Base-by-base conservation (phyloP, 2,113 vertebrate species). In the Phasianus colchicus region DNA sequence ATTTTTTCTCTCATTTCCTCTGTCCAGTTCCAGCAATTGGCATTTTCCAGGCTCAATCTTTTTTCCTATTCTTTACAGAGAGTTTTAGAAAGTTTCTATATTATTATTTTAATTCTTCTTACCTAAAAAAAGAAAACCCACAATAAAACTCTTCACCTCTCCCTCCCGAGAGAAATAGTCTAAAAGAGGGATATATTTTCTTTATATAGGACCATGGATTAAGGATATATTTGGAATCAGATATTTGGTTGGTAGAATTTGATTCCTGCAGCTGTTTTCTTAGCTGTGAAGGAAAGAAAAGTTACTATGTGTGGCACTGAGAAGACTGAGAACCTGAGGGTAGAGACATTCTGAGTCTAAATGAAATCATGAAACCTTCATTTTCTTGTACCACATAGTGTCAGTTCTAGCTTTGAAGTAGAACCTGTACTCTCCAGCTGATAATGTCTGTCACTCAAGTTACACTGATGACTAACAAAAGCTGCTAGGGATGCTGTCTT, bases 41-140 rank as follows among this genome's bases (percentile, higher is more conserved):
- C n/a, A 72, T 93, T 95, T 94, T 94, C 70, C 83, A 88, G 36
- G 70, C 70, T 87, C 81, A 86, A 6, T 52, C 10, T 45, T 94
- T 88, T 90, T 93, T 86, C 38, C 73, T 84, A 67, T 52, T 95
- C 63, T 86, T 94, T 66, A 69, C 52, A 54, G 52, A 54, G 25
- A 54, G 14, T 54, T 54, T 54, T 5, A 90, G 40, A 88, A 92
- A 54, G 9, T 82, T 78, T 65, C 80, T 84, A 29, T 78, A 75
- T 52, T 64, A 57, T 78, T 78, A 63, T 89, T 93, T 88, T 90
- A 92, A 93, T 75, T 84, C 17, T 22, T 88, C 34, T 86, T 61
- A 29, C 63, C 30, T 52, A 78, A 67, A 80, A 74, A 75, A 45
- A 36, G 29, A 85, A 89, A 90, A 63, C 3, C 8, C 48, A 74